These are phyloP conservation scores for Gerris lacustris DNA, from an alignment of 2,888 invertebrate genomes.

Conservation along the genomic window DNA sequence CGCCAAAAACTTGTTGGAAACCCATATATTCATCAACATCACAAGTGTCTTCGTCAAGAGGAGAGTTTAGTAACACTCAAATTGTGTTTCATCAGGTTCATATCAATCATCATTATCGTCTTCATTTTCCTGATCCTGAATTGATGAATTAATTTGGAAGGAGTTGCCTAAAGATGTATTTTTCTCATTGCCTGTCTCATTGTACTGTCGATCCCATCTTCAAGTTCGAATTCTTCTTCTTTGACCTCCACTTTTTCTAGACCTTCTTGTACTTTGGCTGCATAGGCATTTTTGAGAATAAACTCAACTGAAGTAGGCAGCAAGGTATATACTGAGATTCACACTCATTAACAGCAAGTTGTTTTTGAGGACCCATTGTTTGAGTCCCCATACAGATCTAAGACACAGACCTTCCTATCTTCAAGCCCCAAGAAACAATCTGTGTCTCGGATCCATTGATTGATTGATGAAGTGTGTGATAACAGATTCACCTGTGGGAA, in stretches of 20 bases:
- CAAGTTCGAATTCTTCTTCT: slow-evolving; percentile 62
- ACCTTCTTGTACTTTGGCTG: slow-evolving; percentile 65
- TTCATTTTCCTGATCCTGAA: slow-evolving; percentile 34
- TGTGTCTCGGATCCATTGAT: slow-evolving; percentile 91
- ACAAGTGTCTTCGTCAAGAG: slow-evolving; percentile 77
- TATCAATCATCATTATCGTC: slow-evolving; percentile 67
- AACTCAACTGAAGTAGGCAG: slow-evolving; percentile 75
- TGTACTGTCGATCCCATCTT: slow-evolving; percentile 91
- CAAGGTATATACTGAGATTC: slow-evolving; percentile 73
- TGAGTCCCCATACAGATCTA: slow-evolving; percentile 81
- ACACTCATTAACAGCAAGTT: slow-evolving; percentile 58
- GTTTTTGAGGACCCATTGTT: slow-evolving; percentile 63
- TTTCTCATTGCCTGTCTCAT: too few relatives aligned
- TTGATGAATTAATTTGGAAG: slow-evolving; percentile 47
- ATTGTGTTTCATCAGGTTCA: slow-evolving; percentile 72
- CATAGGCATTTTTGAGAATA: slow-evolving; percentile 86
- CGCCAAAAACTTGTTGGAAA: slow-evolving; percentile 74
- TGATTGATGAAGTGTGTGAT: slow-evolving; percentile 88
- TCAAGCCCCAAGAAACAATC: slow-evolving; percentile 94
- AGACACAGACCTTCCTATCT: slow-evolving; percentile 84
- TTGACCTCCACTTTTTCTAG: slow-evolving; percentile 64
- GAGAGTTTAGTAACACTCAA: slow-evolving; percentile 80
- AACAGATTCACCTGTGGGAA: slow-evolving; percentile 61
- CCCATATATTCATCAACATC: slow-evolving; percentile 80
- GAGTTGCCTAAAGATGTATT: slow-evolving; percentile 45